Conservation (phyloP, 2,113 vertebrate species). For the Theristicus caerulescens region DNA sequence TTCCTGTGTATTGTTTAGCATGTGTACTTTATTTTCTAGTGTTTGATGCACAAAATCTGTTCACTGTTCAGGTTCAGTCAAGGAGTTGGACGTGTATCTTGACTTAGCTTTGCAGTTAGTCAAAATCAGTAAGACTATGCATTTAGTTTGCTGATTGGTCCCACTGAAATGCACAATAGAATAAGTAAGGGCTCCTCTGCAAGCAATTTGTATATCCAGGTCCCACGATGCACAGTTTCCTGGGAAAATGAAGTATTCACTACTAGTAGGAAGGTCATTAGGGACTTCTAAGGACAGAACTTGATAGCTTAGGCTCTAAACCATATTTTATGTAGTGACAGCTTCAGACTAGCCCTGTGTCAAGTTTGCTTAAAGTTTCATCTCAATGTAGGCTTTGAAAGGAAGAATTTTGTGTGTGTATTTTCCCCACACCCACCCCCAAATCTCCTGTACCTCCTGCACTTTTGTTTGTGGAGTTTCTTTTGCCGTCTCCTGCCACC, state of each 20-base stretch:
- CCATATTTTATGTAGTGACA: not conserved
- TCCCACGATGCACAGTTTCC: not conserved
- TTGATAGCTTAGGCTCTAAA: not conserved
- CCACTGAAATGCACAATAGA: not conserved
- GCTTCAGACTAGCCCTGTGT: not conserved
- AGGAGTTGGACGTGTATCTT: not conserved
- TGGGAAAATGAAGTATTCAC: not conserved
- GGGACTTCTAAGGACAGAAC: not conserved
- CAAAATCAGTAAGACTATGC: not conserved
- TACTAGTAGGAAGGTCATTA: not conserved
- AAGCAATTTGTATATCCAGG: not conserved
- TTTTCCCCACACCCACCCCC: fast-evolving
- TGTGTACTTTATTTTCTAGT: not conserved
- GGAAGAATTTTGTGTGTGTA: not conserved
- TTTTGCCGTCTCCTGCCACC: not conserved
- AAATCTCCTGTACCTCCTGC: not conserved
- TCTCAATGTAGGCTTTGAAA: not conserved
- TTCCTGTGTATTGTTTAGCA: not conserved
- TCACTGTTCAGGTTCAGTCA: not conserved
- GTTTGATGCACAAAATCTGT: not conserved
- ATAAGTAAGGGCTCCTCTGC: not conserved
- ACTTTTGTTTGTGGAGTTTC: not conserved
- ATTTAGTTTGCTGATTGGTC: not conserved
- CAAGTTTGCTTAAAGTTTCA: not conserved
- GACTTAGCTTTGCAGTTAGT: not conserved